Base-by-base conservation (phyloP, 2,888 invertebrate species). In the Lottia scabra region DNA sequence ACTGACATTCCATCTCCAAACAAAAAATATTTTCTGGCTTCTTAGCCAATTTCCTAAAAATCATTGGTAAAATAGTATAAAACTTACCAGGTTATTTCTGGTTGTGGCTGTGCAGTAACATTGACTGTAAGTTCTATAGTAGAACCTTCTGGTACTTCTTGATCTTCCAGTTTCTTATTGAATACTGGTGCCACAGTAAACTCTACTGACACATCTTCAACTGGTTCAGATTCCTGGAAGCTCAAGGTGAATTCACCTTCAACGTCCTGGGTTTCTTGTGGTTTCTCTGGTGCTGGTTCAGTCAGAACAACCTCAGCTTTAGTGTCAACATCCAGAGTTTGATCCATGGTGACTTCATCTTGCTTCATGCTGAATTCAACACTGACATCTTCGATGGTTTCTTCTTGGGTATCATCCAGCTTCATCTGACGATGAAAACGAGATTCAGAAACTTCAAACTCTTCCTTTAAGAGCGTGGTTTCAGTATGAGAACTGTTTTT, bases 131-230 rank as follows among this genome's bases (percentile, higher is more conserved):
- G 70, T 74, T 81, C 82, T 23, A 84, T 81, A 46, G 86, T 86
- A 65, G 84, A 80, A 44, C 85, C 85, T 74, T 86, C 84, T 44
- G 82, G 82, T 12, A 87, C 83, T 72, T 85, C 84, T 69, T 83
- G 82, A 67, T 84, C 83, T 27, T 79, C 75, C 44, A 85, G 79
- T 71, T 81, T 79, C 71, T 84, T 71, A 27, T 81, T 68, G 78
- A 86, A 84, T 68, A 75, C 65, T 26, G 87, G 86, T n/a, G 78
- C 77, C 63, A 81, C 68, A 1, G 75, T 74, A 8, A 73, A 48
- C 62, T 74, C 76, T 6, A 76, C 67, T 1, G 69, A 65, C 30
- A 78, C 67, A 13, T 77, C 77, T 45, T 80, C 78, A 1, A 64
- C 70, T n/a, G 26, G 45, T 16, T 38, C 62, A 16, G 63, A 30